phyloP scores from a whole-genome alignment of 2,888 invertebrate genomes.

The Leptinotarsa rubiginosa region DNA sequence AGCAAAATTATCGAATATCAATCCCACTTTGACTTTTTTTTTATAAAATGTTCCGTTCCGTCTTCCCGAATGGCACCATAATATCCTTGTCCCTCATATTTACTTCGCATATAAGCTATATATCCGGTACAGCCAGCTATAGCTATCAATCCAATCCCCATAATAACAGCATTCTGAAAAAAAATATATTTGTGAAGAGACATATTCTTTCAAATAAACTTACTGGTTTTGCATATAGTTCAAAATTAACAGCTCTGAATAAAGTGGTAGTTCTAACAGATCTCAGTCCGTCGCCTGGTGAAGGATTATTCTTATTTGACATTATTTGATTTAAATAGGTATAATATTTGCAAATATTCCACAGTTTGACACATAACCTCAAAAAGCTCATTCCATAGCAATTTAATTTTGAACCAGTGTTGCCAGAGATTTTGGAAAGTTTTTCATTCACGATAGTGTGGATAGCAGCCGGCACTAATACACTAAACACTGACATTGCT shows the following conservation, averaged over 20 bases:
- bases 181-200: conserved; percentile 22
- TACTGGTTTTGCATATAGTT: conserved; percentile 90
- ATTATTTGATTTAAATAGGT: conserved; percentile 33
- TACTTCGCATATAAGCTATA: conserved; percentile 85
- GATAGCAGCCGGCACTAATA: too few species aligned
- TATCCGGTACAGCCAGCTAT: conserved; percentile 82
- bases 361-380: conserved; percentile 29
- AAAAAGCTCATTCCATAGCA: conserved; percentile 2
- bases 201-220: conserved; percentile 62
- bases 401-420: too few species aligned
- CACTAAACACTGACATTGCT: too few species aligned
- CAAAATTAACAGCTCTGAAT: conserved; percentile 88
- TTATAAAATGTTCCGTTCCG: conserved; percentile 80
- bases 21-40: conserved; percentile 85
- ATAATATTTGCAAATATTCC: conserved; percentile 33
- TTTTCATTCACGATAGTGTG: too few species aligned
- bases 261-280: conserved; percentile 79
- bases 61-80: conserved; percentile 84
- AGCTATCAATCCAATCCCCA: conserved; percentile 83
- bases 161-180: conserved; percentile 85
- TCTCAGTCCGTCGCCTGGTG: conserved; percentile 82
- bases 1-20: conserved; percentile 52
- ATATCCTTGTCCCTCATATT: conserved; percentile 83
- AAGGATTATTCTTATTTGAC: conserved; percentile 48
- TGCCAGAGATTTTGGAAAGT: too few species aligned